These are phyloP conservation scores for Drosophila arizonae DNA, from an alignment of 1,140 invertebrate species.

Conservation along the genomic window DNA sequence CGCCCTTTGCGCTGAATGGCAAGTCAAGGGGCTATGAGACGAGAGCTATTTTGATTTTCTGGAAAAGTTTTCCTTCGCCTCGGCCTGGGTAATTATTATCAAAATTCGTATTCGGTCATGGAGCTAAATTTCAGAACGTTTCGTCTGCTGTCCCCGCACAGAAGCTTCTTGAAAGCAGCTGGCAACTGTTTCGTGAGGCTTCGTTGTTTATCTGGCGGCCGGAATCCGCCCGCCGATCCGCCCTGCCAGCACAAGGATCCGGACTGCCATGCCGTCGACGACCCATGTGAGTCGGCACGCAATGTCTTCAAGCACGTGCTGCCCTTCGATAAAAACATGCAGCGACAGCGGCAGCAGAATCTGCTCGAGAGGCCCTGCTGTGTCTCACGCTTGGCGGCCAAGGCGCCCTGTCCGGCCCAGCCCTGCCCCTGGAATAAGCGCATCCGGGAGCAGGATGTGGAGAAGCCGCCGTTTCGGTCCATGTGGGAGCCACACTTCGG, in stretches of 20 bases:
- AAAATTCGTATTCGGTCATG: constrained; percentile 16
- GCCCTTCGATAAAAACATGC: constrained; percentile 23
- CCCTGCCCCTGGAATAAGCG: background rate
- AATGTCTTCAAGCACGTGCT: constrained; percentile 11
- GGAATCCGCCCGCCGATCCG: background rate
- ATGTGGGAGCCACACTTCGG: constrained; percentile 47
- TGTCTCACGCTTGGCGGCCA: constrained; percentile 10
- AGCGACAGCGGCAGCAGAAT: background rate
- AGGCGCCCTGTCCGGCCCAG: background rate
- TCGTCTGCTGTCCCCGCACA: background rate
- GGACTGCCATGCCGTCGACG: constrained; percentile 10
- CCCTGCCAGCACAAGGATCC: constrained; percentile 4
- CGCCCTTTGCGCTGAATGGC: background rate
- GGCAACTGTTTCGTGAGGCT: too few species aligned
- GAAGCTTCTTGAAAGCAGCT: too few species aligned
- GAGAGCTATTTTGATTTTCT: too few species aligned
- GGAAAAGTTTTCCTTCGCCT: too few species aligned
- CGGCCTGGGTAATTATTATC: constrained; percentile 7
- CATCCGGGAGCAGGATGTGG: background rate
- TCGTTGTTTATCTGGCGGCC: too few species aligned
- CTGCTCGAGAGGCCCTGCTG: constrained; percentile 20
- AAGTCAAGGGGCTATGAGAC: too few species aligned
- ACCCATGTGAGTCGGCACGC: constrained; percentile 4
- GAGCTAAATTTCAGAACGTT: background rate
- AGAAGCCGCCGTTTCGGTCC: constrained; percentile 26